Percentiles rank a stretch among this genome's conserved stretches.
Evolutionary conservation across 2,888 invertebrate species (phyloP).

Genomic region (Agonopterix heracliana): DNA sequence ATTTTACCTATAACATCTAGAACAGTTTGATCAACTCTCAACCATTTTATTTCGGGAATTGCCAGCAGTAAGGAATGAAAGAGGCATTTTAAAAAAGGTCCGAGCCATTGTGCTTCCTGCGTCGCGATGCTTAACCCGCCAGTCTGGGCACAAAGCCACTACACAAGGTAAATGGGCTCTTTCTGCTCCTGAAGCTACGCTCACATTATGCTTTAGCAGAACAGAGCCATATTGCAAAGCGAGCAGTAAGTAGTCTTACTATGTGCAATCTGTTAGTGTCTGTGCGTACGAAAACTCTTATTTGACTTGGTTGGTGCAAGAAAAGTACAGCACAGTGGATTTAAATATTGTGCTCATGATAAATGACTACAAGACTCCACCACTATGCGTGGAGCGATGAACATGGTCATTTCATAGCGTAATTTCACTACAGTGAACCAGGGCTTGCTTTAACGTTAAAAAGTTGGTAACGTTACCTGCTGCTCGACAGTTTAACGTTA

Average conservation of each 20-base stretch:
- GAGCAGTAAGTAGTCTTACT: slow-evolving; percentile 26
- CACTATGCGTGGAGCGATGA: too few species aligned
- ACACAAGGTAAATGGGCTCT: slow-evolving; percentile 60
- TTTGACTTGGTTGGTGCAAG: too few species aligned
- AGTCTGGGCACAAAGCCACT: slow-evolving; percentile 61
- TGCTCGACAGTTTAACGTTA: too few species aligned
- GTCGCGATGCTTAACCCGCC: slow-evolving; percentile 58
- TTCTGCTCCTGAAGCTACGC: slow-evolving; percentile 39
- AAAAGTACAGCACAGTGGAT: too few species aligned
- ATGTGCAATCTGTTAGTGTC: neutral
- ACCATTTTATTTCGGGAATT: slow-evolving; percentile 43
- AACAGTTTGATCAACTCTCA: slow-evolving; percentile 39
- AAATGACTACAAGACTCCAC: too few species aligned
- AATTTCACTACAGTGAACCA: too few species aligned
- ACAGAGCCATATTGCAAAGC: too few species aligned
- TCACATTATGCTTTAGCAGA: slow-evolving; percentile 46
- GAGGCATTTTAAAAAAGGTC: slow-evolving; percentile 55
- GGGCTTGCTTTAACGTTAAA: too few species aligned
- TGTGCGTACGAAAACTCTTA: too few species aligned
- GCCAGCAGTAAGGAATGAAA: slow-evolving; percentile 34
- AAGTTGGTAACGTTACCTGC: too few species aligned
- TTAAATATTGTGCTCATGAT: too few species aligned
- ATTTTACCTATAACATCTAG: slow-evolving; percentile 21
- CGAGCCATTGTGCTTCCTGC: slow-evolving; percentile 48
- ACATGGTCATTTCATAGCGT: too few species aligned